Conservation (phyloP, 2,113 vertebrate species). For the Daubentonia madagascariensis region DNA sequence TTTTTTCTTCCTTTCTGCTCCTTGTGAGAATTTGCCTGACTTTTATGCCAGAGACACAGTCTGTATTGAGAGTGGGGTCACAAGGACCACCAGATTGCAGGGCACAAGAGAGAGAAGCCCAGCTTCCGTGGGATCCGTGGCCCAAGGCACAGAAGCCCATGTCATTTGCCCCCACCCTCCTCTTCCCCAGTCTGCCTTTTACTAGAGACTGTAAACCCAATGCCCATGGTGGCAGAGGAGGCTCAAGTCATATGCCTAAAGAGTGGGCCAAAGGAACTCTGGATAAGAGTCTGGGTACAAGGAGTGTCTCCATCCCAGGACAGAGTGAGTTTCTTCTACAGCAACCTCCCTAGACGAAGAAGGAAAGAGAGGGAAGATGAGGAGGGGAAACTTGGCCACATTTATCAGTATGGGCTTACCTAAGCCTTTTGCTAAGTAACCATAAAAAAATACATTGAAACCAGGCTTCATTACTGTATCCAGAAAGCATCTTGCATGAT, state of each 20-base stretch:
- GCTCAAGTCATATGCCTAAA: not conserved
- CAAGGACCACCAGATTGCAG: not conserved
- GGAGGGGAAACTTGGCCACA: not conserved
- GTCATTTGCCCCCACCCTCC: not conserved
- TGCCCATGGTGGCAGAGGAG: not conserved
- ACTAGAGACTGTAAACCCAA: not conserved
- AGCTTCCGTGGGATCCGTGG: not conserved
- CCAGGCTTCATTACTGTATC: not conserved
- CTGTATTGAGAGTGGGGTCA: not conserved
- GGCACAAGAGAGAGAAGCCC: not conserved
- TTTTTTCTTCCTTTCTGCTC: not conserved
- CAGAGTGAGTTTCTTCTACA: not conserved
- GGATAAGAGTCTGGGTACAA: not conserved
- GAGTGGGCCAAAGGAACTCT: not conserved
- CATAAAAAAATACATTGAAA: not conserved
- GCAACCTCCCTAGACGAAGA: not conserved
- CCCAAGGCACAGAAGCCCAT: not conserved
- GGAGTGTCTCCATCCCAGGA: not conserved
- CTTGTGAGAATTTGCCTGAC: not conserved
- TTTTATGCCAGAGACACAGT: not conserved
- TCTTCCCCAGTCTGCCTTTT: not conserved
- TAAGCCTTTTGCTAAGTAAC: constrained; percentile 32
- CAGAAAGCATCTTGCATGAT: constrained; percentile 36
- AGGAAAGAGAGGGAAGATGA: not conserved
- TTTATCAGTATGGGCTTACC: not conserved